Conservation (phyloP, 2,113 vertebrate species). For the Cryptoleucopteryx plumbea region DNA sequence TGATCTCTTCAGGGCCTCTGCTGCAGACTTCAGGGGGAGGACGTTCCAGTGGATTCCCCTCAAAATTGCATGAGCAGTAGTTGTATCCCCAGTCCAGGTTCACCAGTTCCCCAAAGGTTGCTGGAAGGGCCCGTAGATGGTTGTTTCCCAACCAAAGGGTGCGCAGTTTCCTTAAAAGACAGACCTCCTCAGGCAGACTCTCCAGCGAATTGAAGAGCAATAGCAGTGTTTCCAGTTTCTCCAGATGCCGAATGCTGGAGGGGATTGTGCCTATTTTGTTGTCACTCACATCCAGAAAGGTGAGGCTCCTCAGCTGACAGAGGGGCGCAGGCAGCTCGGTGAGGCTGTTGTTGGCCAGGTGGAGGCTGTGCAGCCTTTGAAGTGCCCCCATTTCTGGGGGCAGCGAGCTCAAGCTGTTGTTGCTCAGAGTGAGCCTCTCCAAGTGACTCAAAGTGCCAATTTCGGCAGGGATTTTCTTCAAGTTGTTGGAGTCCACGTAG, state of each 20-base stretch:
- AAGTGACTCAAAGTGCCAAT: conserved; percentile 32
- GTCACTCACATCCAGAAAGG: conserved; percentile 57
- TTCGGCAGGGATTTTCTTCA: conserved; percentile 44
- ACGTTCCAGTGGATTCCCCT: conserved; percentile 55
- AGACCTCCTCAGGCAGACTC: conserved; percentile 17
- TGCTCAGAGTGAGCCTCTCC: conserved; percentile 63
- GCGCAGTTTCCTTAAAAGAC: conserved; percentile 15
- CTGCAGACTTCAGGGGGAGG: conserved; percentile 57
- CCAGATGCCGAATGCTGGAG: conserved; percentile 7
- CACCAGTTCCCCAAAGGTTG: conserved; percentile 37
- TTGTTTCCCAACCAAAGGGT: conserved; percentile 61
- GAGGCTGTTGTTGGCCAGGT: conserved; percentile 63
- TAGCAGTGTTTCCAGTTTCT: conserved; percentile 36
- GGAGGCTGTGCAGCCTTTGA: conserved; percentile 56
- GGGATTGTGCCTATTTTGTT: conserved; percentile 47
- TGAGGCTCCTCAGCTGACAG: conserved; percentile 52
- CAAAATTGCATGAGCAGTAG: conserved; percentile 50
- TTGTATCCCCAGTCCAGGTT: conserved; percentile 54
- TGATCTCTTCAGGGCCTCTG: conserved; percentile 42
- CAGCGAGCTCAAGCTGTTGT: conserved; percentile 34
- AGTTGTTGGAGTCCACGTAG: conserved; percentile 57
- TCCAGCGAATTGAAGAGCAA: conserved; percentile 45
- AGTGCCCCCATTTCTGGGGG: conserved; percentile 31
- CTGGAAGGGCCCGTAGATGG: conserved; percentile 1
- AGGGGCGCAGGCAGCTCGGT: background rate